These are phyloP conservation scores for Aleiodes alternator DNA, from an alignment of 2,888 invertebrate genomes.

Conservation along the genomic window DNA sequence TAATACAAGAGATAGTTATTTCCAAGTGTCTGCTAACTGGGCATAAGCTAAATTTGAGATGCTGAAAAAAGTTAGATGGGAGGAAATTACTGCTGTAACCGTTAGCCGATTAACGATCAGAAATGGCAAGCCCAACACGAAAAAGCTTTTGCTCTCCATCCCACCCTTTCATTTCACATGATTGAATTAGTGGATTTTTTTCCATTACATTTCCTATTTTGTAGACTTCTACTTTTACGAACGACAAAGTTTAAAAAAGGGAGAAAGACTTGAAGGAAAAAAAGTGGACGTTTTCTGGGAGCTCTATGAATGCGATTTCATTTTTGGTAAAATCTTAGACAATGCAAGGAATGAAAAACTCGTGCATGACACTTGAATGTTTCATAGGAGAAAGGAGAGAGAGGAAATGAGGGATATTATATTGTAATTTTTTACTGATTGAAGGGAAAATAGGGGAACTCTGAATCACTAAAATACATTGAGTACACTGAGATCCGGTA, in stretches of 20 bases:
- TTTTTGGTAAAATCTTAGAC: not conserved
- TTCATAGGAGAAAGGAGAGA: not conserved
- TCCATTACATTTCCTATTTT: not conserved
- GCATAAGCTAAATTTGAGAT: too few relatives aligned
- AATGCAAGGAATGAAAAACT: not conserved
- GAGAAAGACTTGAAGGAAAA: not conserved
- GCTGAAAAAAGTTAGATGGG: not conserved
- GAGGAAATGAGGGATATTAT: too few relatives aligned
- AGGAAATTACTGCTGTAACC: slow-evolving; percentile 28
- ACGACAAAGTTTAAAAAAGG: slow-evolving; percentile 7
- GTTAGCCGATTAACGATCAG: slow-evolving; percentile 18
- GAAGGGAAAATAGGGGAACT: not conserved
- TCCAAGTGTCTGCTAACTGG: too few relatives aligned
- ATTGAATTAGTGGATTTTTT: slow-evolving; percentile 12
- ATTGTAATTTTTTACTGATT: too few relatives aligned
- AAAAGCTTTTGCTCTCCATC: slow-evolving; percentile 32
- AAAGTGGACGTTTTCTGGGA: slow-evolving; percentile 8
- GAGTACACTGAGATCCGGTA: slow-evolving; percentile 10
- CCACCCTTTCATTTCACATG: not conserved
- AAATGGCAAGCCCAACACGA: slow-evolving; percentile 21
- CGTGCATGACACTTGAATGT: not conserved
- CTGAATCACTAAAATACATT: slow-evolving; percentile 1
- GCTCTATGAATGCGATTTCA: slow-evolving; percentile 23
- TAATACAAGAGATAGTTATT: not conserved
- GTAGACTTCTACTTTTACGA: not conserved